phyloP scores from a whole-genome alignment of 2,113 vertebrate genomes.

The rabbit (Oryctolagus cuniculus) region DNA sequence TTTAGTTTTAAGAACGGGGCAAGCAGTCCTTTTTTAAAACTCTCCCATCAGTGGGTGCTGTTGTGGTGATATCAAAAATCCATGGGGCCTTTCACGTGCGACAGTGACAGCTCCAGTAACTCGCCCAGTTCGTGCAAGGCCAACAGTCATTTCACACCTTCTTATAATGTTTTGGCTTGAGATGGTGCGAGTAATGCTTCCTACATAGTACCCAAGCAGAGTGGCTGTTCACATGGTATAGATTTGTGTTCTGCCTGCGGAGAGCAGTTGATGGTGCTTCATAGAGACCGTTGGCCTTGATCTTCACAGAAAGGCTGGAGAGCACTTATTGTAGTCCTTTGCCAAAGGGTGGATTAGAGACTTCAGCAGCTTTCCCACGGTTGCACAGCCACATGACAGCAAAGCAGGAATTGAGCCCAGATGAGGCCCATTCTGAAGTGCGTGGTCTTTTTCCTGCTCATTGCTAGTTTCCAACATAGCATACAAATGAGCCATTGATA shows the following conservation, averaged over 20 bases:
- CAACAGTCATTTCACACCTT: neutral
- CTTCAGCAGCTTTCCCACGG: neutral
- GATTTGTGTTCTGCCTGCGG: neutral
- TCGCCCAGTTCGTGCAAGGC: neutral
- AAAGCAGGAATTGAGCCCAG: neutral
- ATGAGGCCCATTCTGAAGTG: neutral
- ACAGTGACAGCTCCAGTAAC: neutral
- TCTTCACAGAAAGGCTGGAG: neutral
- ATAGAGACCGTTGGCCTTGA: neutral
- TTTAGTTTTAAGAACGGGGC: neutral
- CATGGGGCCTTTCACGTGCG: neutral
- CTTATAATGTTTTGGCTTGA: neutral
- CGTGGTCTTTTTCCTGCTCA: neutral
- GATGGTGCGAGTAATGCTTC: neutral
- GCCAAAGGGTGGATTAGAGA: neutral
- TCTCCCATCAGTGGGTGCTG: neutral
- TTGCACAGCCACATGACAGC: neutral
- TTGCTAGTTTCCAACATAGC: neutral
- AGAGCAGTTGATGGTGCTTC: slow-evolving; percentile 31
- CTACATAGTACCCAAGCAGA: neutral
- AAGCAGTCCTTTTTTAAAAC: neutral
- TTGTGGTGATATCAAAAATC: neutral
- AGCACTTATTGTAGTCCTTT: neutral
- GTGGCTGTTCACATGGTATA: neutral
- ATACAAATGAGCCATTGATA: neutral